Conservation (phyloP, 2,797 vertebrate genomes). For the Lates japonicus region DNA sequence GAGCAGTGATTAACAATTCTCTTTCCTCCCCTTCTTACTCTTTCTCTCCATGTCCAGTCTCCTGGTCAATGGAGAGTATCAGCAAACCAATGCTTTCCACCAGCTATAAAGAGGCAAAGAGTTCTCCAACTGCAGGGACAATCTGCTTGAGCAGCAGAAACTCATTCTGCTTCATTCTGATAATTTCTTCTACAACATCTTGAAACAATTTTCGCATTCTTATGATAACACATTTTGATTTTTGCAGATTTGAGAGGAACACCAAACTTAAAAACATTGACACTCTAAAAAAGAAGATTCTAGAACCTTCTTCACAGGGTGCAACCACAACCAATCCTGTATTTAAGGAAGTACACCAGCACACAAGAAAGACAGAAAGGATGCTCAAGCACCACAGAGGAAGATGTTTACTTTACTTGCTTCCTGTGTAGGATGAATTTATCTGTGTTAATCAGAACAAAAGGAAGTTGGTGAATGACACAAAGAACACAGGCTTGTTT, state of each 20-base stretch:
- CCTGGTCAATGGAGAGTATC: slow-evolving; percentile 38
- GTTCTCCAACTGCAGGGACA: slow-evolving; percentile 6
- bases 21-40: no score
- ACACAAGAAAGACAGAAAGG: not conserved
- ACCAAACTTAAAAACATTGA: not conserved
- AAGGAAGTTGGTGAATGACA: slow-evolving; percentile 20
- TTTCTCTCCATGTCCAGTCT: slow-evolving; percentile 28
- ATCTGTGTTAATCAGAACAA: slow-evolving; percentile 26
- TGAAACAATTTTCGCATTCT: not conserved
- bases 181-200: not conserved
- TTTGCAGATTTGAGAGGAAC: not conserved
- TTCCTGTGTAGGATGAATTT: not conserved
- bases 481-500: not conserved
- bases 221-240: not conserved
- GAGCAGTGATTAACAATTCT: no score
- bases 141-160: not conserved
- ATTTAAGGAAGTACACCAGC: slow-evolving; percentile 23
- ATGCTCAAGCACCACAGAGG: not conserved
- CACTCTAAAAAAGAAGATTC: not conserved
- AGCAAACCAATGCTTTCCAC: slow-evolving; percentile 65
- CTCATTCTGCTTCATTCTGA: not conserved
- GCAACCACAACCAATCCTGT: slow-evolving; percentile 26
- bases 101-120: slow-evolving; percentile 31
- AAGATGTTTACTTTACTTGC: not conserved
- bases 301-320: not conserved